A percentile compares a stretch with the other conserved stretches of the same genome.
Conservation (phyloP, 2,113 vertebrate species). For the Tragelaphus imberbis region DNA sequence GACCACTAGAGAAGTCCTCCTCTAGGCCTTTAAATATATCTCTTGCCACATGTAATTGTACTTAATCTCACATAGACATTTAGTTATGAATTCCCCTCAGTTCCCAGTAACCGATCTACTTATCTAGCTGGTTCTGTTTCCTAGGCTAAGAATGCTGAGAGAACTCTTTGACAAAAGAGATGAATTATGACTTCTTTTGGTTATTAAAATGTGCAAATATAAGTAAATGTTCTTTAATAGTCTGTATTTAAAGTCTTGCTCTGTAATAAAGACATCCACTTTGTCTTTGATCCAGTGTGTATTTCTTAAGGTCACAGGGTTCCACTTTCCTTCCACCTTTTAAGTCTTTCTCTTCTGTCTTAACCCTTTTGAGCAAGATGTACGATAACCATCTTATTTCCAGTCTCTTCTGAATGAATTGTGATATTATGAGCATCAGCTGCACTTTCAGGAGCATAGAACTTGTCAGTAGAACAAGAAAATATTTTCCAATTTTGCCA, state of each 20-base stretch:
- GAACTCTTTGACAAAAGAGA: not conserved
- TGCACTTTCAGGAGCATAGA: not conserved
- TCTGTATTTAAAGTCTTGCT: not conserved
- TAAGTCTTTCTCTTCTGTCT: not conserved
- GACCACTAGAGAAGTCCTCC: not conserved
- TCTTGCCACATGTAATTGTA: not conserved
- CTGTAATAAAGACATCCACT: slow-evolving; percentile 16
- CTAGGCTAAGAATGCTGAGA: slow-evolving; percentile 12
- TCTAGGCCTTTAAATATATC: not conserved
- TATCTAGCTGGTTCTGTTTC: slow-evolving; percentile 1
- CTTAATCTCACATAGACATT: not conserved
- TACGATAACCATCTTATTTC: not conserved
- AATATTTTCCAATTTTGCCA: not conserved
- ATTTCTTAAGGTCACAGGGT: not conserved
- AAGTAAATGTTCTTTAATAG: not conserved
- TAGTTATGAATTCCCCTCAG: not conserved
- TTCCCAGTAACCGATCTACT: not conserved
- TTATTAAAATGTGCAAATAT: slow-evolving; percentile 38
- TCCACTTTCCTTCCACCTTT: not conserved
- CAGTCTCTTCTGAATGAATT: not conserved
- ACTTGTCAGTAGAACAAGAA: not conserved
- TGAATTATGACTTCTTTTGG: not conserved
- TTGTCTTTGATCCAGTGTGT: not conserved
- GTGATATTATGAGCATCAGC: not conserved
- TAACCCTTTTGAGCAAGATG: not conserved